A percentile compares a stretch with the other conserved stretches of the same genome.
Conservation (phyloP, 92 coral and sea anemone genomes). For the Muricea muricata region DNA sequence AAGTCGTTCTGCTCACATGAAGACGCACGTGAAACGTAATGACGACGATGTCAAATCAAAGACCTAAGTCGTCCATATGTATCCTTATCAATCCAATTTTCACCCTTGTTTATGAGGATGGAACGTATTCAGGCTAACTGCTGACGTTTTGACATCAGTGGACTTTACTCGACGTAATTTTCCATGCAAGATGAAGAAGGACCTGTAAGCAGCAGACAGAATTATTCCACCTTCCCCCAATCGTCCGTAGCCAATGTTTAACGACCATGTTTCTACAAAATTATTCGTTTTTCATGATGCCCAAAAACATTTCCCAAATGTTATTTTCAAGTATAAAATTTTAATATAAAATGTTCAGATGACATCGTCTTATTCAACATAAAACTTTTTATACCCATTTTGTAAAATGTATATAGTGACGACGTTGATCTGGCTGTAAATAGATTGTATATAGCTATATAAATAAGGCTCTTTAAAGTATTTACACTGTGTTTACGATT, state of each 20-base stretch:
- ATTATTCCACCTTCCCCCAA: too few species aligned
- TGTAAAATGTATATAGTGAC: slow-evolving; percentile 25
- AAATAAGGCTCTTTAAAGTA: slow-evolving; percentile 24
- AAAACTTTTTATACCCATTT: slow-evolving; percentile 11
- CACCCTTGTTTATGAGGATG: neutral
- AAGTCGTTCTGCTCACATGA: slow-evolving; percentile 99
- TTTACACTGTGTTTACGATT: neutral
- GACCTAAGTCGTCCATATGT: slow-evolving; percentile 6
- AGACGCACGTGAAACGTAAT: slow-evolving; percentile 94
- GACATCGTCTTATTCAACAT: neutral
- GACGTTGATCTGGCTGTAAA: slow-evolving; percentile 18
- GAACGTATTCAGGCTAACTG: neutral
- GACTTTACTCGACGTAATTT: too few species aligned
- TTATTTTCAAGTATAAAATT: neutral
- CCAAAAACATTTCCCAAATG: neutral
- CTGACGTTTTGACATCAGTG: neutral
- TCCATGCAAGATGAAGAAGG: too few species aligned
- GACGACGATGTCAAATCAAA: slow-evolving; percentile 75
- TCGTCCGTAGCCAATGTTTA: too few species aligned
- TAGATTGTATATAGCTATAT: slow-evolving; percentile 30
- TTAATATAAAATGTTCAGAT: slow-evolving; percentile 12
- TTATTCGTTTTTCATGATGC: too few species aligned
- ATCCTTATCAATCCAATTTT: neutral
- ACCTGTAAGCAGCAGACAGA: too few species aligned
- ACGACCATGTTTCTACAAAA: neutral